Evolutionary conservation across 35 echinoderm and acorn worm species (phyloP).

Genomic region (Heliocidaris erythrogramma): DNA sequence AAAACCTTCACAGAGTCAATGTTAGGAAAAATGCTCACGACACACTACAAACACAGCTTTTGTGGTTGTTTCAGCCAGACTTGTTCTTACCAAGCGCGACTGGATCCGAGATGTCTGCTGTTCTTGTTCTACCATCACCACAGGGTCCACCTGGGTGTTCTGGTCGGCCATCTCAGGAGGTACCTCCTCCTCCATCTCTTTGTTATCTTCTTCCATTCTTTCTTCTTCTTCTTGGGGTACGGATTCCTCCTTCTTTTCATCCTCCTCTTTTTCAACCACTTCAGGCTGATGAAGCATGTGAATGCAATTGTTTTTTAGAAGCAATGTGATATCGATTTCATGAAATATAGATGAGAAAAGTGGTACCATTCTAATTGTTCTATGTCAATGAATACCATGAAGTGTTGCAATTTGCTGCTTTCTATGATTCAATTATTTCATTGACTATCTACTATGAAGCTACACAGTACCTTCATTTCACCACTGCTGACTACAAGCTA

Average conservation of each 20-base stretch:
- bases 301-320: slow-evolving; percentile 30
- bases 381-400: not conserved
- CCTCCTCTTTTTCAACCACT: slow-evolving; percentile 33
- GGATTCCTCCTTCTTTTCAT: not conserved
- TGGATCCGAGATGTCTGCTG: slow-evolving; percentile 76
- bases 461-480: not conserved
- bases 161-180: slow-evolving; percentile 40
- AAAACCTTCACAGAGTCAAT: not conserved
- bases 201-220: slow-evolving; percentile 15
- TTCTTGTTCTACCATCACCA: slow-evolving; percentile 43
- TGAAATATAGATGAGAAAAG: not conserved
- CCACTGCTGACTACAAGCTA: not conserved
- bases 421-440: not conserved
- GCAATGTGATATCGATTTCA: slow-evolving; percentile 7
- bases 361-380: not conserved
- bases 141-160: slow-evolving; percentile 51
- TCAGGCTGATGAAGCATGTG: slow-evolving; percentile 40
- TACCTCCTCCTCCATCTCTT: slow-evolving; percentile 2
- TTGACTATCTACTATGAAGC: not conserved
- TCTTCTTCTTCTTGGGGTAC: not conserved
- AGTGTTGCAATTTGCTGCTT: not conserved
- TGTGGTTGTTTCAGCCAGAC: not conserved
- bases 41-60: not conserved
- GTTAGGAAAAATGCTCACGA: not conserved
- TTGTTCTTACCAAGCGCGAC: slow-evolving; percentile 43